Percentiles rank a stretch among this genome's conserved stretches.
Conservation (phyloP, 2,113 vertebrate genomes). For the Setophaga coronata region DNA sequence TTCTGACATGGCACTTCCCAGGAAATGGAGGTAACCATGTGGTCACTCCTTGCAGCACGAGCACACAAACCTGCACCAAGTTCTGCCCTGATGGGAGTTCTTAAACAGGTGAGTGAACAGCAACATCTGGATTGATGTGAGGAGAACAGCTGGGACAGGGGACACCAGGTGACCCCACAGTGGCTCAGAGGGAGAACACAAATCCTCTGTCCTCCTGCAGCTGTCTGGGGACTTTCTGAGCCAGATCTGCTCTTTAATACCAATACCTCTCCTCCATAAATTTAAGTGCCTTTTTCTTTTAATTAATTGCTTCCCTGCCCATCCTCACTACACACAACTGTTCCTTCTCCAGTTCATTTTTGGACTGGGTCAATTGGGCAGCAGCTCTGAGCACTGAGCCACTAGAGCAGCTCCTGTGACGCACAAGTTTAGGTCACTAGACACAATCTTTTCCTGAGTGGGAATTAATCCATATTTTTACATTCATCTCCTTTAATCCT, state of each 20-base stretch:
- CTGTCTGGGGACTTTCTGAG: not conserved
- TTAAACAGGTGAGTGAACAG: not conserved
- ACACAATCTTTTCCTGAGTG: not conserved
- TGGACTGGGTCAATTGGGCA: not conserved
- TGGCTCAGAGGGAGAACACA: not conserved
- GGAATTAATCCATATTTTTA: not conserved
- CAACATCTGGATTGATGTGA: not conserved
- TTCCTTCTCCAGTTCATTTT: not conserved
- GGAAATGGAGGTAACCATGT: not conserved
- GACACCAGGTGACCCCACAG: not conserved
- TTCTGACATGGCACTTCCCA: fast-evolving
- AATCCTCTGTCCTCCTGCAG: not conserved
- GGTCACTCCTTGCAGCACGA: not conserved
- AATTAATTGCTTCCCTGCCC: not conserved
- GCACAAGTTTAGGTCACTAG: not conserved
- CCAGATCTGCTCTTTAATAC: not conserved
- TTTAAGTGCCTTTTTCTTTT: not conserved
- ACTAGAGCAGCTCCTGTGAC: not conserved
- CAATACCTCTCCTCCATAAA: not conserved
- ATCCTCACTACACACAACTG: no score
- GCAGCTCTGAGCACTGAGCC: not conserved
- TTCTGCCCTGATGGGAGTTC: fast-evolving
- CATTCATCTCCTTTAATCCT: not conserved
- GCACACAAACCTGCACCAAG: not conserved
- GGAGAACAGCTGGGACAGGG: fast-evolving